phyloP scores from a whole-genome alignment of 2,888 invertebrate species.

The Empis livida region DNA sequence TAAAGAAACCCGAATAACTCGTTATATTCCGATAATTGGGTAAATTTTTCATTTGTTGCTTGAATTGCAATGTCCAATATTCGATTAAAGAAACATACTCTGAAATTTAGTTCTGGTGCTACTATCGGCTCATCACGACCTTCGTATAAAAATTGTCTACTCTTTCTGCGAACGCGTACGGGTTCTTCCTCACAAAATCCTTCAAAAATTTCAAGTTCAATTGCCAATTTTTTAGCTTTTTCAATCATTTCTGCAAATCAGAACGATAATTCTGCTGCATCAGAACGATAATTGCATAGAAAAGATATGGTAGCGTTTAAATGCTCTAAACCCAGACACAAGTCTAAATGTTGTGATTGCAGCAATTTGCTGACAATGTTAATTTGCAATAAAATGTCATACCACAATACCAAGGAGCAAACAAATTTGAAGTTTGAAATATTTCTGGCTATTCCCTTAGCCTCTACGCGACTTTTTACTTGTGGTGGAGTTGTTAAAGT shows the following conservation, averaged over 20 bases:
- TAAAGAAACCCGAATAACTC: background rate
- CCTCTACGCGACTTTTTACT: background rate
- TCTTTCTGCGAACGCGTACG: background rate
- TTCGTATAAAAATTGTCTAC: background rate
- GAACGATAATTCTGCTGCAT: background rate
- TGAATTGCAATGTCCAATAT: background rate
- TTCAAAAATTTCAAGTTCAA: background rate
- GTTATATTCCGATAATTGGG: background rate
- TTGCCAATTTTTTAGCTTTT: background rate
- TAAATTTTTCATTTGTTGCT: background rate
- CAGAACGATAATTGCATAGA: background rate
- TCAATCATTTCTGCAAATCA: background rate
- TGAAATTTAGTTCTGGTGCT: background rate
- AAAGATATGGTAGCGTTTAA: background rate
- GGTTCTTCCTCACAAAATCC: background rate
- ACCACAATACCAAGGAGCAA: background rate
- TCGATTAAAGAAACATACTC: background rate
- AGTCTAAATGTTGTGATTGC: background rate
- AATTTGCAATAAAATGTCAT: background rate
- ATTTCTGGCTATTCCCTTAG: background rate
- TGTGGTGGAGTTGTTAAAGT: background rate
- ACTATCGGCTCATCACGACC: background rate
- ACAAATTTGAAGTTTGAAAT: background rate
- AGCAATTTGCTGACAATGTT: background rate
- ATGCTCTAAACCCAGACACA: background rate